These are phyloP conservation scores for Scaptomyza tumidula DNA, from an alignment of 2,888 invertebrate genomes.

Conservation along the genomic window DNA sequence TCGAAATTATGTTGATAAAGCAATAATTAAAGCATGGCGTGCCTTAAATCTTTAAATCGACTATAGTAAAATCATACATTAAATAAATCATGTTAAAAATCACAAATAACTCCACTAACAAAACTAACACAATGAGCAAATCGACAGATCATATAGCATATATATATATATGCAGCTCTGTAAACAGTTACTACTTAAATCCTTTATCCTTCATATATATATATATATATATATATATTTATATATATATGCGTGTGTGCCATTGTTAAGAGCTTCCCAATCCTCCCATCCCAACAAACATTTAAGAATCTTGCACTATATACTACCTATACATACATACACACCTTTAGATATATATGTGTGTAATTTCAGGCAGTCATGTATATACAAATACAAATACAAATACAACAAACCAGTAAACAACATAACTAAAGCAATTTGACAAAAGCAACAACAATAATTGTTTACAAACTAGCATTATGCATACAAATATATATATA, in stretches of 20 bases:
- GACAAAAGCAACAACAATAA: constrained; percentile 47
- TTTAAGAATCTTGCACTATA: constrained; percentile 11
- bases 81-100: too few species aligned
- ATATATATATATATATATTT: background rate
- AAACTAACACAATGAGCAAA: constrained; percentile 34
- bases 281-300: background rate
- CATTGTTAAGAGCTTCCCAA: constrained; percentile 28
- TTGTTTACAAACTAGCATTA: constrained; percentile 48
- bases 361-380: constrained; percentile 20
- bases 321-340: too few species aligned
- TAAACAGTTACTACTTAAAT: constrained; percentile 5
- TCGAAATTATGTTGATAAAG: too few species aligned
- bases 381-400: constrained; percentile 34
- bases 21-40: too few species aligned
- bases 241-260: constrained; percentile 41
- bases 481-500: constrained; percentile 14
- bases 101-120: background rate
- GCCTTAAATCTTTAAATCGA: too few species aligned
- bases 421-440: constrained; percentile 49
- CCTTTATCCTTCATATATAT: background rate
- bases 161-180: constrained; percentile 13
- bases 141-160: constrained; percentile 10
- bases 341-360: background rate
- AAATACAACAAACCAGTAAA: constrained; percentile 7
- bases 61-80: too few species aligned